These are phyloP conservation scores for Kryphioiulus occultus DNA, from an alignment of 2,888 invertebrate genomes.

Conservation along the genomic window DNA sequence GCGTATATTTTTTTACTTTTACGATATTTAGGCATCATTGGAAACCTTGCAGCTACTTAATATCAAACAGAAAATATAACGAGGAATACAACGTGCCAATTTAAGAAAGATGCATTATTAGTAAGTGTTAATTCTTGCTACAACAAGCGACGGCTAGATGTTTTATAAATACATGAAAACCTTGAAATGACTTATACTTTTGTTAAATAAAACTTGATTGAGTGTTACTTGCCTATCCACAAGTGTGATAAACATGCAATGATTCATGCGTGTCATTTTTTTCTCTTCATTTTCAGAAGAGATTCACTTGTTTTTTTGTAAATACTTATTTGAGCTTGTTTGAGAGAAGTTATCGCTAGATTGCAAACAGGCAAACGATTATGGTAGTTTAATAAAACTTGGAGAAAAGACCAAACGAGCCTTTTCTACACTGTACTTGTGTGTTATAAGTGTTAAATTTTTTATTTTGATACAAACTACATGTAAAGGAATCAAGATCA, in stretches of 20 bases:
- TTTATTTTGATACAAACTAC: background rate
- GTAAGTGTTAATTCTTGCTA: background rate
- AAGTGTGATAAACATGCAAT: slow-evolving; percentile 40
- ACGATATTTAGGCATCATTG: slow-evolving; percentile 42
- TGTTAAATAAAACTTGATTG: slow-evolving; percentile 18
- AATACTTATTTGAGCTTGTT: slow-evolving; percentile 1
- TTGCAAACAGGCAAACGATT: background rate
- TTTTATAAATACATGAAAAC: slow-evolving; percentile 28
- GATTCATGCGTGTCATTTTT: slow-evolving; percentile 9
- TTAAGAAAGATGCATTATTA: background rate
- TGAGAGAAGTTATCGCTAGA: background rate
- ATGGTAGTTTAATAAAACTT: background rate
- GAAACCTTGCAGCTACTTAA: slow-evolving; percentile 45
- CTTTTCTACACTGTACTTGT: background rate
- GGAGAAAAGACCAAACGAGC: background rate
- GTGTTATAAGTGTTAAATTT: background rate
- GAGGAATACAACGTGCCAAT: slow-evolving; percentile 41
- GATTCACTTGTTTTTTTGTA: slow-evolving; percentile 35
- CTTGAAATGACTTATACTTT: slow-evolving; percentile 18
- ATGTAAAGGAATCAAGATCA: background rate
- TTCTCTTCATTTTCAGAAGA: slow-evolving; percentile 43
- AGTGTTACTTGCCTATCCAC: slow-evolving; percentile 5
- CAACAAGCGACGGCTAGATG: background rate
- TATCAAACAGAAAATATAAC: slow-evolving; percentile 40
- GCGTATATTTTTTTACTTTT: background rate